Evolutionary conservation across 2,888 invertebrate genomes (phyloP), one percentile per base, ranked within the genome.

Genomic region (Anoncus sp.): DNA sequence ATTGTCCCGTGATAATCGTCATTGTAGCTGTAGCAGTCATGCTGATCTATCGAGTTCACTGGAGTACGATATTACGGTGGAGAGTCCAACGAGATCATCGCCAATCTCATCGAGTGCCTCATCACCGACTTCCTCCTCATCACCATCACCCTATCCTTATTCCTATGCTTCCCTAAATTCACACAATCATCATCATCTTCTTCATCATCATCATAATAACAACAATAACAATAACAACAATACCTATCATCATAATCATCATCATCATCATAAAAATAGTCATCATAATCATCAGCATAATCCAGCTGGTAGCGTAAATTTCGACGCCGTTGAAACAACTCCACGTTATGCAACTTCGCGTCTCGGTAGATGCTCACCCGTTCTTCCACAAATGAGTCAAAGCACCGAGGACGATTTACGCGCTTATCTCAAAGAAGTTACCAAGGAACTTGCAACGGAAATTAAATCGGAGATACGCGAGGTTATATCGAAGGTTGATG

Each of bases 391-490:
- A 31, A 84, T 89, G 14, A 89, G 88, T 4, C 88, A 88, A 24
- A 89, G 88, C 70, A 91, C 94, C 0, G 95, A 95, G 81, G 95
- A 96, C 85, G 95, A 95, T 85, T 90, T 96, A 31, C 94, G 95
- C 83, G 95, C 95, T 0, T 96, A 96, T 85, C 94, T 96, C 1
- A 95, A 95, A 84, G 96, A 96, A 90, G 94, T 96, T 90, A 96
- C 96, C 4, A 95, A 94, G 90, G 96, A 96, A 91, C 92, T 96
- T 79, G 96, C 96, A 1, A 96, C 95, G 10, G 96, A 96, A 91
- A 95, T 96, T 20, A 96, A 96, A 88, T 96, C 96, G 1, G 96
- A 96, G 92, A 95, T 96, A 47, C 93, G 96, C 6, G 96, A 95
- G 90, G 96, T 96, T 0, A 96, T 96, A 83, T 95, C 95, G 1